Evolutionary conservation across 2,888 invertebrate species (phyloP).

Genomic region (Aspidiotus rigidus): DNA sequence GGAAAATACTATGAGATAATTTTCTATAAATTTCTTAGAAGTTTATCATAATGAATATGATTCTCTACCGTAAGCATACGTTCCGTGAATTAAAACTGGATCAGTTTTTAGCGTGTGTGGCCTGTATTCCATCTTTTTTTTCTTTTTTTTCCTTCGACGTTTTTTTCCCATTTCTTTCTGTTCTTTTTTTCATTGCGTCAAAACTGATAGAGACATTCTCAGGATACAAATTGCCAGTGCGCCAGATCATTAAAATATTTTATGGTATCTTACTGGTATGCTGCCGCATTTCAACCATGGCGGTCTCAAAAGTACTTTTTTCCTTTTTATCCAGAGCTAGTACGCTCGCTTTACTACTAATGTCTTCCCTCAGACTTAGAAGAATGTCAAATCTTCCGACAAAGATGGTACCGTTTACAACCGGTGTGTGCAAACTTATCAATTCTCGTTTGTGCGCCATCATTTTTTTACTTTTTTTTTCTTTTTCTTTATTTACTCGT

Average conservation of each 20-base stretch:
- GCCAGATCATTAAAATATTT: slow-evolving; percentile 31
- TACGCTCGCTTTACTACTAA: slow-evolving; percentile 11
- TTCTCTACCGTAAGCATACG: not conserved
- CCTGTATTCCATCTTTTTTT: slow-evolving; percentile 14
- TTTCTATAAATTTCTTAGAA: not conserved
- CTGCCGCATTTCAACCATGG: slow-evolving; percentile 24
- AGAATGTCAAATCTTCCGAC: slow-evolving; percentile 33
- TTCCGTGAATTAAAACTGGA: slow-evolving; percentile 19
- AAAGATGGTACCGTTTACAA: slow-evolving; percentile 33
- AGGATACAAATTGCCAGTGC: slow-evolving; percentile 31
- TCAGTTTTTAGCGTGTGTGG: slow-evolving; percentile 28
- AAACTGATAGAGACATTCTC: slow-evolving; percentile 32
- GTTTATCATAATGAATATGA: not conserved
- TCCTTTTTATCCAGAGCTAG: slow-evolving; percentile 15
- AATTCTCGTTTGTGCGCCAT: not conserved
- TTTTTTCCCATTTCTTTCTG: not conserved
- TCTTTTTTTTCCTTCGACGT: not conserved
- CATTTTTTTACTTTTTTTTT: not conserved
- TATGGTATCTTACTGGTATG: slow-evolving; percentile 28
- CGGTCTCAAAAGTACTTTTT: slow-evolving; percentile 29
- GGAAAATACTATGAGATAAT: not conserved
- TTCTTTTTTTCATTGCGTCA: not conserved
- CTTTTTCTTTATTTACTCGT: slow-evolving; percentile 1
- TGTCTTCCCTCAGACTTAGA: slow-evolving; percentile 30
- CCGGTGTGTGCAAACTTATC: slow-evolving; percentile 21